Base-by-base conservation (phyloP, 2,888 invertebrate genomes). In the Nysson spinosus region DNA sequence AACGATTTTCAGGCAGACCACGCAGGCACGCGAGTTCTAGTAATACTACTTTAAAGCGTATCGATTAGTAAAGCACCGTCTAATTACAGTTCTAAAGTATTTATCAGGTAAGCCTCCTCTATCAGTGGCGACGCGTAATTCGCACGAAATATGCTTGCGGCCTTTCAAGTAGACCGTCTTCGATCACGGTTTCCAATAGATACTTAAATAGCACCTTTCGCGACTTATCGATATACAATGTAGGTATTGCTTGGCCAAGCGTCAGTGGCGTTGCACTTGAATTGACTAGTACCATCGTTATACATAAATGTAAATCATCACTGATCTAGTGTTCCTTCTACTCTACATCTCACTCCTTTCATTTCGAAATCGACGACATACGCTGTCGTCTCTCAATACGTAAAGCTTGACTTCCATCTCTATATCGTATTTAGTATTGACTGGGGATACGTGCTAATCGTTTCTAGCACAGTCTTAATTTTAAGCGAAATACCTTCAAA, bases 281-380 rank as follows among this genome's bases (percentile, higher is more conserved):
- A 84, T 84, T 83, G 83, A 84, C 84, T 82, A 79, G 73, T 79
- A 79, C 47, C 75, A 72, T 73, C 70, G 72, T 72, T 69, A 75
- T 44, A 61, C 46, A 42, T 69, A 47, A 42, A 51, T 47, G 57
- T 50, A 16, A 57, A 54, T 57, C 39, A 28, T 51, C 46, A 60
- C 35, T 37, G 35, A 39, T 34, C 19, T 16, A 35, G 30, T 32
- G 46, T 49, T 19, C 11, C 3, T 28, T 42, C 16, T 6, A 9
- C n/a, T 11, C 14, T 34, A 7, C 24, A 19, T 47, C 42, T 32
- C 11, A 19, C 11, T 39, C 19, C 30, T 14, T 60, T 16, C 11
- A 30, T 9, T 17, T 32, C 30, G 28, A 67, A 17, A 50, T 12
- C 24, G 34, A 30, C 42, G 37, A 49, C 44, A n/a, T n/a, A 34